These are phyloP conservation scores for Jaculus jaculus DNA, from an alignment of 2,113 vertebrate genomes.

Conservation along the genomic window DNA sequence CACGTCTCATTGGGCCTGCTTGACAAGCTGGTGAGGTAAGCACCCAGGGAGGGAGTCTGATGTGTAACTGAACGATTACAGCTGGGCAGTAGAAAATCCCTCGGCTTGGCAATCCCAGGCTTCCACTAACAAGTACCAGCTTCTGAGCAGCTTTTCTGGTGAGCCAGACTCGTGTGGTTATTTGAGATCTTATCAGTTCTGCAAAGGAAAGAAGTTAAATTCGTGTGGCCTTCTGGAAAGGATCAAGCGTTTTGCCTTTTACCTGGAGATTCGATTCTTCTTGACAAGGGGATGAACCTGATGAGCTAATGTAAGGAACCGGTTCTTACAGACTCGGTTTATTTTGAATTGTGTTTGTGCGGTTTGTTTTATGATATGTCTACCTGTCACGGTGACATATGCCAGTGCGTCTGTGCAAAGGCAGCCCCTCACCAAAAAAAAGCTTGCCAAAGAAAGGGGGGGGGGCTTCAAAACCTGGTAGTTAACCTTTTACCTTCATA, in stretches of 20 bases:
- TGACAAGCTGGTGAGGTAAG: slow-evolving; percentile 47
- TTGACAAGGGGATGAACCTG: slow-evolving; percentile 61
- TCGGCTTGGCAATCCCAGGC: not conserved
- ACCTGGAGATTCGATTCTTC: slow-evolving; percentile 48
- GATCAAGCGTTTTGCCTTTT: slow-evolving; percentile 60
- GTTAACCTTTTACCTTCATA: slow-evolving; percentile 31
- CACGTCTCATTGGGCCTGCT: not conserved
- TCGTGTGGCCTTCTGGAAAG: slow-evolving; percentile 65
- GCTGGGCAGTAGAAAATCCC: not conserved
- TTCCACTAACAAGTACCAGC: slow-evolving; percentile 30
- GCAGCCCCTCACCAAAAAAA: not conserved
- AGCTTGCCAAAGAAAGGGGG: no score
- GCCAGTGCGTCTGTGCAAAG: slow-evolving; percentile 36
- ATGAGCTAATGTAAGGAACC: slow-evolving; percentile 59
- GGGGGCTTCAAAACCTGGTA: not conserved
- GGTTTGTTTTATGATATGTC: slow-evolving; percentile 73
- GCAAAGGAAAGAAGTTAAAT: slow-evolving; percentile 63
- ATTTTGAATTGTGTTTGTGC: slow-evolving; percentile 60
- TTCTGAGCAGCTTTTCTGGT: not conserved
- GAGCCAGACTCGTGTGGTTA: not conserved
- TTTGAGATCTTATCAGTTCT: slow-evolving; percentile 67
- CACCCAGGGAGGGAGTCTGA: not conserved
- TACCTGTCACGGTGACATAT: slow-evolving; percentile 69
- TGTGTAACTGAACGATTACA: not conserved
- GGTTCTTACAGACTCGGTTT: slow-evolving; percentile 59